phyloP scores from a whole-genome alignment of 2,113 vertebrate species.

The Oreotrochilus melanogaster region DNA sequence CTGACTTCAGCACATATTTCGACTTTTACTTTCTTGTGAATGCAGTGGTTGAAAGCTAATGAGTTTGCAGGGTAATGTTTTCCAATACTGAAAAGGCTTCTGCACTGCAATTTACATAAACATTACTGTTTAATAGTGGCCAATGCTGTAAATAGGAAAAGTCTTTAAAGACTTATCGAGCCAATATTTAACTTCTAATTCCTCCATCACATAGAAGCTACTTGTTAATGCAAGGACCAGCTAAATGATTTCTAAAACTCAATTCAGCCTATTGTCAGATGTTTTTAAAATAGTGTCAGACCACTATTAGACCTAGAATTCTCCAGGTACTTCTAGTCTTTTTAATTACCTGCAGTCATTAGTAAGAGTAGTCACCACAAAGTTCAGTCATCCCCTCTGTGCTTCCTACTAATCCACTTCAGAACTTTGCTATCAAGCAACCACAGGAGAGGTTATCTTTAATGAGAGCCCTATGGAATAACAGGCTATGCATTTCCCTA shows the following conservation, averaged over 20 bases:
- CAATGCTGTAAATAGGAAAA: neutral
- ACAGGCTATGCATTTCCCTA: slow-evolving; percentile 36
- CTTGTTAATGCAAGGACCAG: neutral
- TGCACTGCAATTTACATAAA: slow-evolving; percentile 4
- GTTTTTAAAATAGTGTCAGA: slow-evolving; percentile 29
- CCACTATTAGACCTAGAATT: slow-evolving; percentile 14
- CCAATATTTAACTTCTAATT: slow-evolving; percentile 32
- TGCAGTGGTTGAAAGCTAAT: neutral
- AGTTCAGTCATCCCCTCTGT: slow-evolving; percentile 46
- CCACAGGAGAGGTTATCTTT: slow-evolving; percentile 43
- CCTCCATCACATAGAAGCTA: slow-evolving; percentile 10
- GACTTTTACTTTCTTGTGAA: neutral
- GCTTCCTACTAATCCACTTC: slow-evolving; percentile 48
- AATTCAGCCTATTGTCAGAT: slow-evolving; percentile 13
- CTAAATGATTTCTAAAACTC: slow-evolving; percentile 39
- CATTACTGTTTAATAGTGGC: neutral
- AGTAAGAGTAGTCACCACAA: slow-evolving; percentile 9
- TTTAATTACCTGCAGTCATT: slow-evolving; percentile 55
- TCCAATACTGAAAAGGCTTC: neutral
- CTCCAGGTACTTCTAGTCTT: neutral
- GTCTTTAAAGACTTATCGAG: slow-evolving; percentile 1
- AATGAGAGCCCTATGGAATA: slow-evolving; percentile 31
- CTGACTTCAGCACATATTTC: neutral
- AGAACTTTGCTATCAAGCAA: neutral
- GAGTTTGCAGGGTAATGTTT: neutral